These are phyloP conservation scores for Unio pictorum DNA, from an alignment of 2,888 invertebrate genomes.

Conservation along the genomic window DNA sequence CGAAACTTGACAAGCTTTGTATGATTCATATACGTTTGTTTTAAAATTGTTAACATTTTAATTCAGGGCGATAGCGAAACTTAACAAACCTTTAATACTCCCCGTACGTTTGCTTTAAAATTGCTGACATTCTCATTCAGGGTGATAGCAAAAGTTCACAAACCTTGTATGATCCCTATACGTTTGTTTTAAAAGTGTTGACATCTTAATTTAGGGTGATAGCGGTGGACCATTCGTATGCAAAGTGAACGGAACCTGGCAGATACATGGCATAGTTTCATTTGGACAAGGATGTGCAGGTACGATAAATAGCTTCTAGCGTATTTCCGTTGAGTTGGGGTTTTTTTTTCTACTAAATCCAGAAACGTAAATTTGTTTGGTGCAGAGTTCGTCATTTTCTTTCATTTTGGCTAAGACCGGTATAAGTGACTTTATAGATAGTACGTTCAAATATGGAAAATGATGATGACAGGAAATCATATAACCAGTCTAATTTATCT, in stretches of 20 bases:
- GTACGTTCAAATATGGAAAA: neutral
- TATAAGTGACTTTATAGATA: neutral
- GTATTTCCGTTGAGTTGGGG: neutral
- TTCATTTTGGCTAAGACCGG: too few relatives aligned
- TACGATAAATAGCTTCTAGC: constrained; percentile 8
- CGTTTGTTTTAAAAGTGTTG: too few relatives aligned
- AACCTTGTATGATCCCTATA: too few relatives aligned
- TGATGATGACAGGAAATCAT: too few relatives aligned
- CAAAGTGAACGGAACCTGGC: constrained; percentile 37
- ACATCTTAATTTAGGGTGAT: constrained; percentile 43
- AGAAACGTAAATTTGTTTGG: neutral
- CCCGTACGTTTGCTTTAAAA: too few relatives aligned
- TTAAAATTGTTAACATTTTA: too few relatives aligned
- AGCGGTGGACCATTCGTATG: constrained; percentile 53
- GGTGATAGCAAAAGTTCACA: constrained; percentile 41
- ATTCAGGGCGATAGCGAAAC: too few relatives aligned
- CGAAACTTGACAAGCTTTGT: too few relatives aligned
- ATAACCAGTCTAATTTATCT: too few relatives aligned
- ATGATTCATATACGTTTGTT: too few relatives aligned
- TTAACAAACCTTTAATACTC: too few relatives aligned
- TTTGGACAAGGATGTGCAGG: constrained; percentile 58
- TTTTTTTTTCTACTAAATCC: neutral
- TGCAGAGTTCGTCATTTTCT: too few relatives aligned
- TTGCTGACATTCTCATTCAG: constrained; percentile 16
- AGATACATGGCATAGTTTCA: constrained; percentile 53